A percentile compares a stretch with the other conserved stretches of the same genome.
Conservation (phyloP, 2,113 vertebrate species). For the Rattus norvegicus region GRCr8 NC_086028.1:70882001-70882500, state of each 20-base stretch:
- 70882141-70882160: neutral
- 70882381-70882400: slow-evolving; percentile 35
- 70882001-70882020: neutral
- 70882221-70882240: slow-evolving; percentile 6
- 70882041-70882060: neutral
- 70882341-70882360: neutral
- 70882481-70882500: slow-evolving; percentile 84
- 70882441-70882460: slow-evolving; percentile 83
- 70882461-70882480: slow-evolving; percentile 85
- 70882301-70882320: neutral
- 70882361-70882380: neutral
- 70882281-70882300: neutral
- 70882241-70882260: slow-evolving; percentile 11
- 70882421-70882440: slow-evolving; percentile 71
- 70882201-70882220: slow-evolving; percentile 18
- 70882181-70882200: neutral
- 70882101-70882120: neutral
- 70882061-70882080: neutral
- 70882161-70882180: neutral
- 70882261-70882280: neutral
- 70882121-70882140: neutral
- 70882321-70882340: neutral
- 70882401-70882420: neutral
- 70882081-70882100: slow-evolving; percentile 1
- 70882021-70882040: neutral